Percentiles rank a stretch among this genome's conserved stretches.
Conservation (phyloP, 2,113 vertebrate species). For the Agelaius tricolor region DNA sequence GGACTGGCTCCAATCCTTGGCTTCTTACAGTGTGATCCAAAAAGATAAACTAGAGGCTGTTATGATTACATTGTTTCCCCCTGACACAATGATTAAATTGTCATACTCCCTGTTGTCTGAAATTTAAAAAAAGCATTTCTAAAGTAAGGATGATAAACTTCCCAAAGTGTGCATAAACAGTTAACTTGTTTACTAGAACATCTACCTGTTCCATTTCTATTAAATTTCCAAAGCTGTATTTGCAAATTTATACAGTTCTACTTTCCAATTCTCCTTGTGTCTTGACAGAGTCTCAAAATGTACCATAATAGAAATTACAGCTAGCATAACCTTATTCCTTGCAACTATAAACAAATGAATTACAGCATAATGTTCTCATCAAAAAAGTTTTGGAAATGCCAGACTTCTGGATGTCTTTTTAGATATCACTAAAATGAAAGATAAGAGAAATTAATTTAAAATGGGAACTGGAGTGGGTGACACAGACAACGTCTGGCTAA, state of each 20-base stretch:
- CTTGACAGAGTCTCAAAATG: not conserved
- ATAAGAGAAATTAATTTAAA: slow-evolving; percentile 60
- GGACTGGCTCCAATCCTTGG: not conserved
- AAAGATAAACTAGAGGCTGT: not conserved
- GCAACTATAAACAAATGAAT: slow-evolving; percentile 29
- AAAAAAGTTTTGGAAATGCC: slow-evolving; percentile 21
- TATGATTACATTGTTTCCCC: not conserved
- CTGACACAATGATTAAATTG: not conserved
- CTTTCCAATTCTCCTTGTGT: not conserved
- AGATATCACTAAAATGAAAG: slow-evolving; percentile 51
- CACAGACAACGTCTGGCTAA: slow-evolving; percentile 35
- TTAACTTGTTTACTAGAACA: not conserved
- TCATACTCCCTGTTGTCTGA: not conserved
- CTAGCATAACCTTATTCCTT: not conserved
- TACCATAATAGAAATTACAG: not conserved
- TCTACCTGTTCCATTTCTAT: not conserved
- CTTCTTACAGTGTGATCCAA: not conserved
- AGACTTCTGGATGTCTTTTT: slow-evolving; percentile 46
- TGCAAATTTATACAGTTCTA: not conserved
- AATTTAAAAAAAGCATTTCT: not conserved
- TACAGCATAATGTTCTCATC: slow-evolving; percentile 17
- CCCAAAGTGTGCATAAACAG: not conserved
- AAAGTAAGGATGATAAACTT: not conserved
- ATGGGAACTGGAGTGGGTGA: not conserved
- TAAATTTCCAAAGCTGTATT: not conserved